Conservation (phyloP, 2,797 vertebrate genomes). For the Microctenopoma steveboyesi region DNA sequence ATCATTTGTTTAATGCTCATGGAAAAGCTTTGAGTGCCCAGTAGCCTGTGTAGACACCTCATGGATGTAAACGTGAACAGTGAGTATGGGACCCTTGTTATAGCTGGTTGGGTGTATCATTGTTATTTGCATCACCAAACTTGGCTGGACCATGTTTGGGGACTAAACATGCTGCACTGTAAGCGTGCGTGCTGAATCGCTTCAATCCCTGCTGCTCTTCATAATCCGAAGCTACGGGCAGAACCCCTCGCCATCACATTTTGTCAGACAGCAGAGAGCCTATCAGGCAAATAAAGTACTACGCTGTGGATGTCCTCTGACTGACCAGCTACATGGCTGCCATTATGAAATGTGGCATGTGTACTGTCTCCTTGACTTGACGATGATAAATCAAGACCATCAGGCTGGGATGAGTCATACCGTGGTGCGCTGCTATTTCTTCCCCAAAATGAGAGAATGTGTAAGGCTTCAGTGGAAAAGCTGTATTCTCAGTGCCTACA, state of each 20-base stretch:
- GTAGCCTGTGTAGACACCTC: no score
- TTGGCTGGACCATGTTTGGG: no score
- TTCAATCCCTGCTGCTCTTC: not conserved
- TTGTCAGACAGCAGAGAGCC: constrained; percentile 26
- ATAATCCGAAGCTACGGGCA: constrained; percentile 4
- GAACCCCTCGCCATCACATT: constrained; percentile 12
- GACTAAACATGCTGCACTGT: not conserved
- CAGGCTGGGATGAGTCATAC: constrained; percentile 42
- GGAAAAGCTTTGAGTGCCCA: no score
- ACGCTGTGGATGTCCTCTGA: constrained; percentile 29
- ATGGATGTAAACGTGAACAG: no score
- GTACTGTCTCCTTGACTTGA: constrained; percentile 53
- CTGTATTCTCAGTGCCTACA: not conserved
- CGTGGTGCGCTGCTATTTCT: constrained; percentile 30
- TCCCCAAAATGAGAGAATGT: constrained; percentile 39
- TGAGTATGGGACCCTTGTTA: no score
- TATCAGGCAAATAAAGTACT: constrained; percentile 25
- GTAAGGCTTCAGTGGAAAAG: constrained; percentile 1
- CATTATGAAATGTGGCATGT: constrained; percentile 48
- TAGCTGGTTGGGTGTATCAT: no score
- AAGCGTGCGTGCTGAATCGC: not conserved
- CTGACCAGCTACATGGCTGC: constrained; percentile 38
- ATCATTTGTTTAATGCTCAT: no score
- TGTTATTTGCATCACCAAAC: no score
- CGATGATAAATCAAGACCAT: constrained; percentile 55